A percentile compares a stretch with the other conserved stretches of the same genome.
These are phyloP conservation scores for Eulemur mongoz DNA, from an alignment of 2,797 vertebrate genomes.

Conservation along the genomic window DNA sequence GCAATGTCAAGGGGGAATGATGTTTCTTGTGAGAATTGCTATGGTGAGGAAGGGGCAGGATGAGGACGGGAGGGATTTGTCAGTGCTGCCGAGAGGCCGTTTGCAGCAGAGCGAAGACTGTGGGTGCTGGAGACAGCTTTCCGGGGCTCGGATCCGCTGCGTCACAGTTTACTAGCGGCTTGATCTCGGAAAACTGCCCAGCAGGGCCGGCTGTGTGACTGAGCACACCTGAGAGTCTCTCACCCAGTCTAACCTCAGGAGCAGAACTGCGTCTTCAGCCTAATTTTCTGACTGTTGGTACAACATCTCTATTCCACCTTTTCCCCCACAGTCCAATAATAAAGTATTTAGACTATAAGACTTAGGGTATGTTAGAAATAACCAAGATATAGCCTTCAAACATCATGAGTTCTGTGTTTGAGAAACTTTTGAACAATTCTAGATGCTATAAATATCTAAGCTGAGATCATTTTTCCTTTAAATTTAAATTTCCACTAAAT, in stretches of 20 bases:
- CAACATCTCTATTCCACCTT: neutral
- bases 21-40: neutral
- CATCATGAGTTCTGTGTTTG: neutral
- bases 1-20: neutral
- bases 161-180: neutral
- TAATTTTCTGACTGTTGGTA: neutral
- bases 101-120: fast-evolving
- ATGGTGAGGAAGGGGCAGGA: neutral
- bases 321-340: neutral
- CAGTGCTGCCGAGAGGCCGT: neutral
- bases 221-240: neutral
- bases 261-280: neutral
- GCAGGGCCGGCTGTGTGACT: neutral
- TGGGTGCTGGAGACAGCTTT: neutral
- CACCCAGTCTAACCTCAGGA: neutral
- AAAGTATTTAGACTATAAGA: neutral
- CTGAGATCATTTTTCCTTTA: neutral
- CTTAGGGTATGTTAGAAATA: neutral
- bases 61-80: fast-evolving
- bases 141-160: neutral
- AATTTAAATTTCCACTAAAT: neutral
- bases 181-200: neutral
- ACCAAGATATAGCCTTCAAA: neutral
- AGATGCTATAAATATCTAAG: neutral
- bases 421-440: neutral